Percentiles rank a stretch among this genome's conserved stretches.
These are phyloP conservation scores for Neodon shergylaensis DNA, from an alignment of 2,113 vertebrate species.

Conservation along the genomic window DNA sequence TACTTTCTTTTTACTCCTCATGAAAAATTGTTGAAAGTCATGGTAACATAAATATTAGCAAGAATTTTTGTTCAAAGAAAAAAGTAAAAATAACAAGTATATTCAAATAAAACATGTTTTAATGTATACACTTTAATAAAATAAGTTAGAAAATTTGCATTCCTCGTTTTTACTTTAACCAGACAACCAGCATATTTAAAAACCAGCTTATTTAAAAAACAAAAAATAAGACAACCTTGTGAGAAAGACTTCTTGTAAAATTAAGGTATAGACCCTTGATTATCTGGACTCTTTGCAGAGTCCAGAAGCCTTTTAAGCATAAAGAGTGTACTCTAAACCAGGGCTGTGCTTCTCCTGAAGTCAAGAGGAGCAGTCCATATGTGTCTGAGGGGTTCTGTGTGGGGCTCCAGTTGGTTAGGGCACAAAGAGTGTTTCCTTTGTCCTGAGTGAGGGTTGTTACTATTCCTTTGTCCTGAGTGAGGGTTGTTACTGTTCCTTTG, in stretches of 20 bases:
- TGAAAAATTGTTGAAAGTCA: background rate
- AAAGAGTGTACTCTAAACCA: background rate
- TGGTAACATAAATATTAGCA: constrained; percentile 43
- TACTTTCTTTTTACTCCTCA: background rate
- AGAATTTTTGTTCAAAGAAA: background rate
- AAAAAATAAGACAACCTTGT: background rate
- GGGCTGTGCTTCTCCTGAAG: background rate
- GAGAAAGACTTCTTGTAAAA: constrained; percentile 38
- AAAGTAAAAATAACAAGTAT: constrained; percentile 46
- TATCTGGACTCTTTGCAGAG: constrained; percentile 19
- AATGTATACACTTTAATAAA: background rate
- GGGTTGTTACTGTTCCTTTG: too few relatives aligned
- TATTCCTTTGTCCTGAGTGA: too few relatives aligned
- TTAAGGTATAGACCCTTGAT: background rate
- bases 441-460: too few relatives aligned
- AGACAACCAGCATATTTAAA: background rate
- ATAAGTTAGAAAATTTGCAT: constrained; percentile 37
- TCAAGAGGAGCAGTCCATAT: background rate
- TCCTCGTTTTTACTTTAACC: constrained; percentile 29
- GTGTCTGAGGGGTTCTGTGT: constrained; percentile 2
- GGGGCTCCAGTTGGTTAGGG: background rate
- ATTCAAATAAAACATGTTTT: constrained; percentile 36
- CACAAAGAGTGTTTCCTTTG: too few relatives aligned
- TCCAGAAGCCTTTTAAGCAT: background rate
- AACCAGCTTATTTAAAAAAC: constrained; percentile 22